Percentiles rank a stretch among this genome's conserved stretches.
These are phyloP conservation scores for Sebastes vulpes DNA, from an alignment of 2,797 vertebrate species.

Conservation along the genomic window DNA sequence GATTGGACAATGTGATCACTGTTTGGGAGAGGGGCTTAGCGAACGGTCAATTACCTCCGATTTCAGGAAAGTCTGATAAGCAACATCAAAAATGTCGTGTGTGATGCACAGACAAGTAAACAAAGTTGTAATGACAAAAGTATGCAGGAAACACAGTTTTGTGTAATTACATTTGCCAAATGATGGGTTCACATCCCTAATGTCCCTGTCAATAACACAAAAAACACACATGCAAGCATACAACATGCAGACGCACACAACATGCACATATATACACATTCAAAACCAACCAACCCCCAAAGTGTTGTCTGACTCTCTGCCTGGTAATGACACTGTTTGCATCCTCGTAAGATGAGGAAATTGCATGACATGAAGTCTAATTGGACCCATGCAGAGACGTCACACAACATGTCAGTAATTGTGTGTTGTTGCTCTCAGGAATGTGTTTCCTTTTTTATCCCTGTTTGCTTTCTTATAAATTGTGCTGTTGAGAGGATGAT, in stretches of 20 bases:
- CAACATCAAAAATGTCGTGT: not conserved
- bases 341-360: constrained; percentile 3
- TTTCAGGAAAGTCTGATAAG: not conserved
- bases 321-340: constrained; percentile 8
- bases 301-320: not conserved
- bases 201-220: not conserved
- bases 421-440: not conserved
- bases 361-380: constrained; percentile 7
- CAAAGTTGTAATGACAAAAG: not conserved
- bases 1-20: not conserved
- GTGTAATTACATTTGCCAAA: not conserved
- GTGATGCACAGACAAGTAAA: not conserved
- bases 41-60: rapidly evolving
- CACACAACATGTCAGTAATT: constrained; percentile 7
- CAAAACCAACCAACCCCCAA: not conserved
- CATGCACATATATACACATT: not conserved
- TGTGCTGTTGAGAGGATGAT: not conserved
- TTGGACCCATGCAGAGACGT: not conserved
- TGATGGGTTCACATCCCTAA: not conserved
- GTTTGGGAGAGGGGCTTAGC: not conserved
- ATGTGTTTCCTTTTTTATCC: not conserved
- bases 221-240: not conserved
- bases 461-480: not conserved
- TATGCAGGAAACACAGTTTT: not conserved
- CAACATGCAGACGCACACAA: not conserved